Conservation (phyloP, 2,888 invertebrate species). For the Laothoe populi region DNA sequence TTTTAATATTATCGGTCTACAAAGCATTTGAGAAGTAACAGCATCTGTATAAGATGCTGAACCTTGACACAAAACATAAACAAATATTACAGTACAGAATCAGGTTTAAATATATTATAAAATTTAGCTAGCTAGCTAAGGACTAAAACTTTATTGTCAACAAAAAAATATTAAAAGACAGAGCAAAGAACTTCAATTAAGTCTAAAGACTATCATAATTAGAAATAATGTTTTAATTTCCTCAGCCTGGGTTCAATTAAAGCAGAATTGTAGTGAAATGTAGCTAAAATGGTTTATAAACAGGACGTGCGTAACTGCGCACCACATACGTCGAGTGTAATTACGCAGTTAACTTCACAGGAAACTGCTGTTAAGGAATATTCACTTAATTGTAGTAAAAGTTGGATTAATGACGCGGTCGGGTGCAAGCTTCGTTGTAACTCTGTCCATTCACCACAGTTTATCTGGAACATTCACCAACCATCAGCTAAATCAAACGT, state of each 20-base stretch:
- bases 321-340: slow-evolving; percentile 10
- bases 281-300: slow-evolving; percentile 15
- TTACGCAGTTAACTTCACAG: slow-evolving; percentile 28
- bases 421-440: background rate
- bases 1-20: too few relatives aligned
- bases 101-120: too few relatives aligned
- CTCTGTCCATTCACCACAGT: background rate
- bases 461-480: background rate
- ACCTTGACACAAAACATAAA: too few relatives aligned
- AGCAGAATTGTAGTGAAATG: slow-evolving; percentile 13
- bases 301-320: slow-evolving; percentile 30
- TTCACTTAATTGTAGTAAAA: slow-evolving; percentile 28
- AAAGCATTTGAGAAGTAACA: too few relatives aligned
- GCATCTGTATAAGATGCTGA: too few relatives aligned
- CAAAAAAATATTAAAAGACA: too few relatives aligned
- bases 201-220: background rate
- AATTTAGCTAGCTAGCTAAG: too few relatives aligned
- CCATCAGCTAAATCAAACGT: too few relatives aligned
- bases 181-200: background rate
- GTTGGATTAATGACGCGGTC: slow-evolving; percentile 16
- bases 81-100: too few relatives aligned
- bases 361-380: slow-evolving; percentile 29
- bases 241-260: background rate
- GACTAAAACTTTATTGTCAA: too few relatives aligned
- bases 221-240: background rate